Base-by-base conservation (phyloP, 2,797 vertebrate species). In the Telmatherina bonti region DNA sequence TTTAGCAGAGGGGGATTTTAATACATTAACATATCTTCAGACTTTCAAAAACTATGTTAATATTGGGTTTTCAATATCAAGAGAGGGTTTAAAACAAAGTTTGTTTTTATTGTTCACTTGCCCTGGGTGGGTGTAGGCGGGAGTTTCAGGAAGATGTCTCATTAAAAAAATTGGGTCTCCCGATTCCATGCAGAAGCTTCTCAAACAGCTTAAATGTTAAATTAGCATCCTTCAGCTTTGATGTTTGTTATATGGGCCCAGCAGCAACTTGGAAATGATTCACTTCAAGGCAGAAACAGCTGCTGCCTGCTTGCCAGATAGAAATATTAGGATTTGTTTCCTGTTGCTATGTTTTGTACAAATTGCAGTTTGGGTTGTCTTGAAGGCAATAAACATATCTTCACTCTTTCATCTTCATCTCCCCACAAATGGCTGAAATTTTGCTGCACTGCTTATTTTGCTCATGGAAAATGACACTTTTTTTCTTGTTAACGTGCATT, bases 161-260 rank as follows among this genome's bases (percentile, higher is more conserved):
- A 56, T 35, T 12, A n/a, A 73, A 66, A 68, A 47, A 64, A 59
- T 41, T 63, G 43, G 63, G 59, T 76, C 22, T 76, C n/a, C 70
- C 27, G 81, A 65, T 78, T 83, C 7, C 53, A 65, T 61, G 54
- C 24, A 18, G 35, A 72, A 75, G 69, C 49, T 31, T 69, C 51
- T 63, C 41, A 22, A 72, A 58, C 35, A 79, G 74, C 53, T 62
- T 2, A 54, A 78, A 73, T 43, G n/a, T 84, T 74, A 62, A 83
- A 79, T 81, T 62, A 75, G 51, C 35, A 67, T 68, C 20, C 55
- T 60, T 79, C 30, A 64, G 36, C 76, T 82, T 78, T 78, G 76
- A 83, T 73, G 67, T 72, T 56, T 75, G 57, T 24, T 24, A 35
- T 2, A 43, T 13, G 7, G 62, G 49, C 74, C 51, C 22, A 7